These are phyloP conservation scores for Graphium colonna DNA, from an alignment of 2,888 invertebrate species.

Conservation along the genomic window DNA sequence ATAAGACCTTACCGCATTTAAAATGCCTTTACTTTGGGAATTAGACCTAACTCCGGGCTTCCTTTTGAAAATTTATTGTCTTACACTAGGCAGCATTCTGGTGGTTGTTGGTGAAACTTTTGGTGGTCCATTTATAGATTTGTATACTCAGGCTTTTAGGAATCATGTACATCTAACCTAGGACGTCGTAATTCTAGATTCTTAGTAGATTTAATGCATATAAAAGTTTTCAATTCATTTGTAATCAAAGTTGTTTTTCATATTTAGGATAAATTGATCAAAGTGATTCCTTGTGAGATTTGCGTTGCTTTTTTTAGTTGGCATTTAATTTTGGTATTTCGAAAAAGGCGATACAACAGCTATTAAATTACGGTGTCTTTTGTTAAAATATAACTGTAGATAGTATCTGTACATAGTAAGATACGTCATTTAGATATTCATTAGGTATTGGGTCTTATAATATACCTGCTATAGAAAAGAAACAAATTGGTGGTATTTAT, in stretches of 20 bases:
- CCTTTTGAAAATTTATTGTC: neutral
- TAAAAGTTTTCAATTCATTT: neutral
- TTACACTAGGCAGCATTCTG: neutral
- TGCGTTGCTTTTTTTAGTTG: neutral
- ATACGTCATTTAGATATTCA: slow-evolving; percentile 25
- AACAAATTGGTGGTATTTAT: slow-evolving; percentile 20
- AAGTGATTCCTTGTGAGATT: neutral
- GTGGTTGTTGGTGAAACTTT: neutral
- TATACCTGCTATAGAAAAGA: slow-evolving; percentile 27
- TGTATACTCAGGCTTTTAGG: too few relatives aligned
- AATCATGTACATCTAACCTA: too few relatives aligned
- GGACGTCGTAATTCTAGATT: too few relatives aligned
- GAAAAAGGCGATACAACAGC: neutral
- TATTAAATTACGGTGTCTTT: neutral
- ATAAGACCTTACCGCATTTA: slow-evolving; percentile 21
- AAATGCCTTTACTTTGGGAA: slow-evolving; percentile 1
- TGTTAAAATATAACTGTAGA: slow-evolving; percentile 13
- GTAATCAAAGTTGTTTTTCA: neutral
- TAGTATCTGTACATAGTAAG: slow-evolving; percentile 16
- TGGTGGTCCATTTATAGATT: too few relatives aligned
- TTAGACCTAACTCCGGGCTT: neutral
- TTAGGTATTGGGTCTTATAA: slow-evolving; percentile 32
- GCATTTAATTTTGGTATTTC: slow-evolving; percentile 2
- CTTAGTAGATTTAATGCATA: too few relatives aligned
- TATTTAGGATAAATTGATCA: neutral